Percentiles rank a stretch among this genome's conserved stretches.
These are phyloP conservation scores for Athene cunicularia DNA, from an alignment of 2,113 vertebrate genomes.

Conservation along the genomic window DNA sequence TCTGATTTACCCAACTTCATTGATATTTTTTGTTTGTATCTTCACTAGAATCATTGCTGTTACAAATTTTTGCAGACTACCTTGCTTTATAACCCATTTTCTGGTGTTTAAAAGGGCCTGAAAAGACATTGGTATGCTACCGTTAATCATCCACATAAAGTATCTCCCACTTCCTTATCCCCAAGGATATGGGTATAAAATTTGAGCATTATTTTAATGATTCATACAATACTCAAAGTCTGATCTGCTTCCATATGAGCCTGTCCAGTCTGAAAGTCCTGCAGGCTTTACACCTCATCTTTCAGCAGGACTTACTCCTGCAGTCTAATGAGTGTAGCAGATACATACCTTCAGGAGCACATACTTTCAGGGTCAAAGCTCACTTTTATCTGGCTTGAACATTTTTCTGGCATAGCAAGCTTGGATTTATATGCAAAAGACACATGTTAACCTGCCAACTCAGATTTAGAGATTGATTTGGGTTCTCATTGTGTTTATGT, in stretches of 20 bases:
- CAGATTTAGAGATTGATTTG: neutral
- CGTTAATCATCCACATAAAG: neutral
- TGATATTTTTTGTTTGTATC: neutral
- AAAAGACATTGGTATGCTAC: accelerated
- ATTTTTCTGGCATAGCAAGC: neutral
- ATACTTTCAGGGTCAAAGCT: neutral
- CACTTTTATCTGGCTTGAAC: neutral
- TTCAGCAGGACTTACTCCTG: neutral
- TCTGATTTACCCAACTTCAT: neutral
- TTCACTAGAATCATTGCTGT: neutral
- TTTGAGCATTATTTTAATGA: neutral
- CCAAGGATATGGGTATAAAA: neutral
- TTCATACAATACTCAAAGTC: neutral
- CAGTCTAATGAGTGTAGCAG: neutral
- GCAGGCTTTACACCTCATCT: neutral
- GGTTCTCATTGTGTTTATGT: neutral
- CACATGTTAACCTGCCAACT: neutral
- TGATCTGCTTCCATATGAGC: neutral
- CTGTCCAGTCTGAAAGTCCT: neutral
- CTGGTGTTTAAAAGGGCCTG: neutral
- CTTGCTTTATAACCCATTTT: neutral
- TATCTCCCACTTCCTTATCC: neutral
- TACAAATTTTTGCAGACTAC: neutral
- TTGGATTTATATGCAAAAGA: neutral
- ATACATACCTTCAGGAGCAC: neutral